Percentiles rank a stretch among this genome's conserved stretches.
These are phyloP conservation scores for Pteropus alecto DNA, from an alignment of 2,113 vertebrate genomes.

Conservation along the genomic window DNA sequence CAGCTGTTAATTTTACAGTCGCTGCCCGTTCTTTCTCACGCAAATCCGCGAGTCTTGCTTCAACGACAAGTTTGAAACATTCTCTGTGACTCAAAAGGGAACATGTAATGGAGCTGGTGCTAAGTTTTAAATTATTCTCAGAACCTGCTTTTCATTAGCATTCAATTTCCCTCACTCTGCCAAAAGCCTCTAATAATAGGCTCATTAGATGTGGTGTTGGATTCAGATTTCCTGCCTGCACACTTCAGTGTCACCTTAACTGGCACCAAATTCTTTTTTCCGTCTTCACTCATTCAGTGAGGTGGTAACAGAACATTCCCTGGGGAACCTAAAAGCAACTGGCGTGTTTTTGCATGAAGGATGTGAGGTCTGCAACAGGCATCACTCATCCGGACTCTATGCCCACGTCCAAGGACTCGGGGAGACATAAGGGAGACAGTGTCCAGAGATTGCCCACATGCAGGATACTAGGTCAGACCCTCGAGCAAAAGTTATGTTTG, in stretches of 20 bases:
- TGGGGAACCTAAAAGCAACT: neutral
- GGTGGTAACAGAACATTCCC: slow-evolving; percentile 2
- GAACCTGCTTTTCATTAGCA: slow-evolving; percentile 58
- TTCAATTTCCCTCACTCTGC: neutral
- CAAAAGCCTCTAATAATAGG: slow-evolving; percentile 63
- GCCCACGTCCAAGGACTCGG: neutral
- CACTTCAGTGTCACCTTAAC: neutral
- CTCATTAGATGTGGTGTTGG: slow-evolving; percentile 33
- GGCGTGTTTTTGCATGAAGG: neutral
- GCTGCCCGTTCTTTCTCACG: neutral
- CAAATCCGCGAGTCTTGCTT: neutral
- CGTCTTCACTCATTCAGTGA: neutral
- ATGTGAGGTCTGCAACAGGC: neutral
- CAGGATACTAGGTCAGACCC: neutral
- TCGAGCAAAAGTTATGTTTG: neutral
- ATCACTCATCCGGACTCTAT: neutral
- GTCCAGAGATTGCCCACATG: neutral
- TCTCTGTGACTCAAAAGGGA: neutral
- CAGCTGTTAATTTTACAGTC: neutral
- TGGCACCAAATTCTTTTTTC: neutral
- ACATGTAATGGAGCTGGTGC: neutral
- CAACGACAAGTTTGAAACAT: neutral
- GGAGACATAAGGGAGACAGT: neutral
- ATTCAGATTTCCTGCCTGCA: slow-evolving; percentile 48
- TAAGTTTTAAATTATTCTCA: slow-evolving; percentile 35